Evolutionary conservation across 1,140 invertebrate species (phyloP).

Genomic region (Drosophila bocqueti): DNA sequence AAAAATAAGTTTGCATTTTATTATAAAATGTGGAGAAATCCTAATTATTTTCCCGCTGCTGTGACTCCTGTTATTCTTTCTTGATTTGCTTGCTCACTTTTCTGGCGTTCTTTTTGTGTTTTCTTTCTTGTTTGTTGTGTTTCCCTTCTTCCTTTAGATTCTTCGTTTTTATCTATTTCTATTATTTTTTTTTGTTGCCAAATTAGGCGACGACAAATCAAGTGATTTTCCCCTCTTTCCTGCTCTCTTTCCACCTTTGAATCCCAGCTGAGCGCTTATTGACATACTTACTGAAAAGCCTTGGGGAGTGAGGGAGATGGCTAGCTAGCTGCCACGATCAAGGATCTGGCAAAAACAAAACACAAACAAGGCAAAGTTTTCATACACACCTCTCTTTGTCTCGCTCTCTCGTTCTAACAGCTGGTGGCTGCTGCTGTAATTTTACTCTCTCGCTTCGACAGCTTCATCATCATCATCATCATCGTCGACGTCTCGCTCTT

Average conservation of each 20-base stretch:
- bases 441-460: slow-evolving; percentile 20
- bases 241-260: not conserved
- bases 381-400: slow-evolving; percentile 13
- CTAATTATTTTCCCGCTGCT: not conserved
- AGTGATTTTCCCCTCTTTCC: slow-evolving; percentile 5
- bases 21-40: not conserved
- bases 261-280: slow-evolving; percentile 30
- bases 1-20: too few species aligned
- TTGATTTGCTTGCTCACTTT: slow-evolving; percentile 9
- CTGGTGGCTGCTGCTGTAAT: slow-evolving; percentile 11
- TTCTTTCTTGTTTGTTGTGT: slow-evolving; percentile 25
- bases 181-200: slow-evolving; percentile 35
- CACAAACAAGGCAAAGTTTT: slow-evolving; percentile 1
- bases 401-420: slow-evolving; percentile 28
- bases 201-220: slow-evolving; percentile 69
- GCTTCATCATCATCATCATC: slow-evolving; percentile 10
- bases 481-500: slow-evolving; percentile 10
- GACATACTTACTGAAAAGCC: slow-evolving; percentile 72
- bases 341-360: slow-evolving; percentile 21
- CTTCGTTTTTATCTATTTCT: not conserved
- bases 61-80: not conserved
- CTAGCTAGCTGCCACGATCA: slow-evolving; percentile 23
- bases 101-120: not conserved
- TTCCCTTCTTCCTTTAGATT: slow-evolving; percentile 1
- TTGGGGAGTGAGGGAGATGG: slow-evolving; percentile 24